phyloP scores from a whole-genome alignment of 2,888 invertebrate genomes.

The Acleris literana region DNA sequence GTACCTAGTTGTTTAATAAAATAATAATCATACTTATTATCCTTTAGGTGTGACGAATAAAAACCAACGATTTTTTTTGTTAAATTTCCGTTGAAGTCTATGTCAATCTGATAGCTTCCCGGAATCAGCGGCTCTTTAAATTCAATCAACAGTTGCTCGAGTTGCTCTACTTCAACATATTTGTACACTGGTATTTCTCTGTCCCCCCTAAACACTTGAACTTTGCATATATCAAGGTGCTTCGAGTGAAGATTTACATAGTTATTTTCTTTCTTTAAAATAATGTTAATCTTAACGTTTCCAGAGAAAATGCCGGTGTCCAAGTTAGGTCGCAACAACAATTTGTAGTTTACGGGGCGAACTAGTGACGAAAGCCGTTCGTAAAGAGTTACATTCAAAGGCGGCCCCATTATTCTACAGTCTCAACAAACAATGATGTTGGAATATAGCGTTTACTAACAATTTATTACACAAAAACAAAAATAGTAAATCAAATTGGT shows the following conservation, averaged over 20 bases:
- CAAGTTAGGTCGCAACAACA: conserved; percentile 62
- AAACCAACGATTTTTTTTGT: conserved; percentile 88
- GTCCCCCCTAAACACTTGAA: conserved; percentile 57
- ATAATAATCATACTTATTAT: conserved; percentile 69
- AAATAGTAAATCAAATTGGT: no score
- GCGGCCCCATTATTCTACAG: conserved; percentile 43
- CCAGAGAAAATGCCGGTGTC: conserved; percentile 62
- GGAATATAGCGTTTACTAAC: neutral
- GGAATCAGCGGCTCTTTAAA: conserved; percentile 53
- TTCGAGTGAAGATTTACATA: conserved; percentile 84
- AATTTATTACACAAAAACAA: conserved; percentile 8
- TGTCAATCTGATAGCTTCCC: conserved; percentile 78
- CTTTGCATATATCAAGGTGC: conserved; percentile 77
- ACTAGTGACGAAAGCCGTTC: conserved; percentile 63
- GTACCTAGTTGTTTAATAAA: conserved; percentile 8
- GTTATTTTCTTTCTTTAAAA: conserved; percentile 63
- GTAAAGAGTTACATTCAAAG: conserved; percentile 50
- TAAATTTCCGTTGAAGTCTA: conserved; percentile 86
- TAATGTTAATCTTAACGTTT: conserved; percentile 64
- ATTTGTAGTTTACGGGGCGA: conserved; percentile 66
- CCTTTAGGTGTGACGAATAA: conserved; percentile 86
- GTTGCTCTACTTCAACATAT: conserved; percentile 56
- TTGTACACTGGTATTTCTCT: conserved; percentile 56
- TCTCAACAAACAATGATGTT: neutral
- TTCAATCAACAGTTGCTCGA: conserved; percentile 67